Evolutionary conservation across 2,113 vertebrate genomes (phyloP), one percentile per base, ranked within the genome.

Genomic region (Copsychus sechellarum): DNA sequence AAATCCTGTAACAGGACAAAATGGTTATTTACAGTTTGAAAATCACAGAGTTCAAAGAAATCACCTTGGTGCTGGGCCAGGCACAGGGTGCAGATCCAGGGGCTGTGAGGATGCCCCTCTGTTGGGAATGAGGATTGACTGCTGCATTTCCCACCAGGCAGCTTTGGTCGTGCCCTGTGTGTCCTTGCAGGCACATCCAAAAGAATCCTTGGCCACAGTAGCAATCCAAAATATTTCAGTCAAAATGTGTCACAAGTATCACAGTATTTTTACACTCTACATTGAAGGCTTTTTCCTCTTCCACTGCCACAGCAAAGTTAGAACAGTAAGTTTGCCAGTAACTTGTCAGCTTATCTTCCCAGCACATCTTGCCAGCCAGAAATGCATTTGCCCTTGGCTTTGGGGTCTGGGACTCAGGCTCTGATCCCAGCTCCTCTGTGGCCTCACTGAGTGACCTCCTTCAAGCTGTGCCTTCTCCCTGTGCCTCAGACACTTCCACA

Each of bases 1-100:
- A 91, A 96, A 90, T 85, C 57, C 70, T 33, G 19, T 62, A 53
- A 45, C 60, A 36, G 58, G 66, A 54, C 29, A 62, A 80, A 94
- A 40, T 56, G 29, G 12, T 82, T 83, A 60, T 93, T 91, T 93
- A 79, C 48, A 62, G 42, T 85, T 53, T 62, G n/a, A 62, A 82
- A 88, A 70, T 58, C 48, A 65, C 34, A 17, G 36, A 72, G 70
- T 72, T 91, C 43, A 45, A 76, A 91, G 87, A 54, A 58, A 82
- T 66, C 53, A 28, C 66, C 54, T 73, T 82, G 73, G 45, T 69
- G 25, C 38, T 42, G 62, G 81, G 73, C 57, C 86, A 95, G 65
- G n/a, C 51, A 23, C 14, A 20, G 70, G 69, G n/a, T 6, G 1
- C 57, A 48, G 69, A 36, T 69, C 11, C 81, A 82, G 86, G 47